Percentiles rank a stretch among this genome's conserved stretches.
phyloP scores from a whole-genome alignment of 2,113 vertebrate genomes.

The Conger conger region DNA sequence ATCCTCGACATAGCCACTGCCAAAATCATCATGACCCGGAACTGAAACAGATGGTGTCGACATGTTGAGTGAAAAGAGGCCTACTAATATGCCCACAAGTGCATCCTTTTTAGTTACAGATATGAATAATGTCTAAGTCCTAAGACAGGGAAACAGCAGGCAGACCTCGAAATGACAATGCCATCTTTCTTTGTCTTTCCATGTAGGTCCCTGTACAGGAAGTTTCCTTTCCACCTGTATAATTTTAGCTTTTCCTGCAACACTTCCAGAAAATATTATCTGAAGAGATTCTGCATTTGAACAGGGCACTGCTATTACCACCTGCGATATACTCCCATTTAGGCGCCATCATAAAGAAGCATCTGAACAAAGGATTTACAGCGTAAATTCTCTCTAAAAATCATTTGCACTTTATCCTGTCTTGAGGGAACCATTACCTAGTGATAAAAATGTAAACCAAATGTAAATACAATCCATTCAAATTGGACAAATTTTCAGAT shows the following conservation, averaged over 20 bases:
- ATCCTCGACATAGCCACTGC: slow-evolving; percentile 39
- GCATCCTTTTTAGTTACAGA: not conserved
- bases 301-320: not conserved
- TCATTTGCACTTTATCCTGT: not conserved
- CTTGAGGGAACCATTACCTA: not conserved
- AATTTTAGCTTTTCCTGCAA: not conserved
- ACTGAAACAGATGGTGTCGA: not conserved
- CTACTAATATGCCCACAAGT: not conserved
- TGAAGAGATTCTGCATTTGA: not conserved
- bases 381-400: not conserved
- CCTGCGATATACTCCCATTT: no score
- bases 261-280: not conserved
- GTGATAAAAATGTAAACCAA: not conserved
- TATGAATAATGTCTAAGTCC: not conserved
- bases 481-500: not conserved
- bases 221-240: not conserved
- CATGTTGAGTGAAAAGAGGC: not conserved
- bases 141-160: not conserved
- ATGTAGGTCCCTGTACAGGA: no score
- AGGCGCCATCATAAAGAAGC: no score
- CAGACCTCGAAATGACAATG: not conserved
- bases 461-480: no score
- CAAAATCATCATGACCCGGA: slow-evolving; percentile 34
- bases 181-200: not conserved
- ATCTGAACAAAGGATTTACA: no score